A percentile compares a stretch with the other conserved stretches of the same genome.
phyloP scores from a whole-genome alignment of 2,888 invertebrate genomes.

The Drosophila barbarae region DNA sequence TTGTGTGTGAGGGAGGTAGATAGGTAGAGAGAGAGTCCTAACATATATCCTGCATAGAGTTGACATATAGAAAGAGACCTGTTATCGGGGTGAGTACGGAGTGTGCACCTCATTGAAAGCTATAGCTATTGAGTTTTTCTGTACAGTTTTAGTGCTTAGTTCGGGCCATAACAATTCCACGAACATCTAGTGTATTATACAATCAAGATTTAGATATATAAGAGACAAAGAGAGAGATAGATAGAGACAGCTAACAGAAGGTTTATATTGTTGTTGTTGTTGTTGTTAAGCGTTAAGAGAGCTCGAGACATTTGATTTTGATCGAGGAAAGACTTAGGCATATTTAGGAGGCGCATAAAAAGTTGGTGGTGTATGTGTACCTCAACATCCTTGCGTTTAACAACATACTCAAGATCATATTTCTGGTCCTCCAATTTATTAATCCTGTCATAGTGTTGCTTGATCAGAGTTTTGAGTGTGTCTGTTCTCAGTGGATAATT shows the following conservation, averaged over 20 bases:
- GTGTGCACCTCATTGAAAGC: conserved; percentile 12
- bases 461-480: conserved; percentile 86
- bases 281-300: conserved; percentile 53
- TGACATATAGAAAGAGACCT: conserved; percentile 26
- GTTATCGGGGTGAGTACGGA: conserved; percentile 32
- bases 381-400: conserved; percentile 99
- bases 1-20: conserved; percentile 26
- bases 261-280: conserved; percentile 48
- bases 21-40: background rate
- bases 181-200: conserved; percentile 36
- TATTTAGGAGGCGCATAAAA: conserved; percentile 43
- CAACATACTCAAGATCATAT: conserved; percentile 99
- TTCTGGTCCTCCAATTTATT: conserved; percentile 93
- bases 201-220: conserved; percentile 22
- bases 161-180: conserved; percentile 30
- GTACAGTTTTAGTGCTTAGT: conserved; percentile 38
- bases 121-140: conserved; percentile 30
- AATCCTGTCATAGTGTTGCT: conserved; percentile 94
- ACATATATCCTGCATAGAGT: conserved; percentile 5
- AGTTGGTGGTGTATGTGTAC: conserved; percentile 83
- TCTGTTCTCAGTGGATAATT: conserved; percentile 82
- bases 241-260: conserved; percentile 60
- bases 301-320: conserved; percentile 56
- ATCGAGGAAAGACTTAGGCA: conserved; percentile 38
- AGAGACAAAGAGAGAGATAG: conserved; percentile 37